Evolutionary conservation across 2,888 invertebrate species (phyloP).

Genomic region (Platycheirus albimanus): DNA sequence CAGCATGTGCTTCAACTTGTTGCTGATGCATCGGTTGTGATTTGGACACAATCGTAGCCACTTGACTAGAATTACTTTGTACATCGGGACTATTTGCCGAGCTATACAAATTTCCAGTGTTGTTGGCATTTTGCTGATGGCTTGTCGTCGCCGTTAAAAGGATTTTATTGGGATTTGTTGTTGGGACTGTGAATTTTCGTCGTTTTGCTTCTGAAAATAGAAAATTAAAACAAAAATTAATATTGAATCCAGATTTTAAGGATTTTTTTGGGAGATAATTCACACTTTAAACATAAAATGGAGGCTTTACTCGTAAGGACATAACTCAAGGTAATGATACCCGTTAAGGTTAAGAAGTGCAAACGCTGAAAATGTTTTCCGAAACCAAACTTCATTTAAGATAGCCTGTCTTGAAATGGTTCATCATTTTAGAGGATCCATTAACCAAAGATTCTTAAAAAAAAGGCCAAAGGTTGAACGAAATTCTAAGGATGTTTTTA

Average conservation of each 20-base stretch:
- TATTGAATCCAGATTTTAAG: neutral
- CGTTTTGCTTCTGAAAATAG: slow-evolving; percentile 77
- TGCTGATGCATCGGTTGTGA: slow-evolving; percentile 63
- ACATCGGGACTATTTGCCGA: slow-evolving; percentile 52
- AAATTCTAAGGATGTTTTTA: no score
- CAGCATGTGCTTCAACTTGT: slow-evolving; percentile 50
- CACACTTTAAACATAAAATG: no score
- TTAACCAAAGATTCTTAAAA: no score
- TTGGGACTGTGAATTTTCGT: slow-evolving; percentile 75
- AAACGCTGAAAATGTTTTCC: no score
- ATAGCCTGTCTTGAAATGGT: no score
- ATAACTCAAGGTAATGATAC: no score
- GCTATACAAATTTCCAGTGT: slow-evolving; percentile 52
- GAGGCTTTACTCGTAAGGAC: no score
- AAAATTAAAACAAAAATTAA: slow-evolving; percentile 14
- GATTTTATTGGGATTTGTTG: slow-evolving; percentile 76
- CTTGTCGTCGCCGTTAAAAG: slow-evolving; percentile 72
- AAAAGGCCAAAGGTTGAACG: no score
- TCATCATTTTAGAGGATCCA: no score
- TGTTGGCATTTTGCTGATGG: slow-evolving; percentile 63
- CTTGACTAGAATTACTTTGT: slow-evolving; percentile 63
- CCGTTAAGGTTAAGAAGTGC: no score
- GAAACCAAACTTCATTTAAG: no score
- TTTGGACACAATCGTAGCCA: slow-evolving; percentile 53
- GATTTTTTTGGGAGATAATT: no score